phyloP scores from a whole-genome alignment of 30 jellyfish, hydroid and myxozoan species.

The Aurelia aurita complex sp. Pacific region DNA sequence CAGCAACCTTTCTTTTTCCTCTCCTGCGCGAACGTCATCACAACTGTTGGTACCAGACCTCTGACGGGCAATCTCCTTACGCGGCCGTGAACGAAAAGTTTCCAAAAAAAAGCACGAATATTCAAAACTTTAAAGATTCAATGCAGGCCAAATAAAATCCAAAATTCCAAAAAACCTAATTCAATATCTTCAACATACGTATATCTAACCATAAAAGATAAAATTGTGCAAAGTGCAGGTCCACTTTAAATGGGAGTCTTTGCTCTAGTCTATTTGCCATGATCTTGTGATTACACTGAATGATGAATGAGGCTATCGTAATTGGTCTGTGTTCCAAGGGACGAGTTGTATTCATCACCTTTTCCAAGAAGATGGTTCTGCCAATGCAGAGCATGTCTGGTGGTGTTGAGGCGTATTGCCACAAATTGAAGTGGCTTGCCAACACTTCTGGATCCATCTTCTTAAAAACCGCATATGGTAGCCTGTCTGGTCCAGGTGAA shows the following conservation, averaged over 20 bases:
- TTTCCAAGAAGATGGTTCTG: too few species aligned
- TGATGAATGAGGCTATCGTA: too few species aligned
- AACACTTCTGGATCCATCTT: too few species aligned
- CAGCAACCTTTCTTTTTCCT: conserved; percentile 4
- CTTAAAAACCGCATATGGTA: too few species aligned
- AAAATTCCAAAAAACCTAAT: conserved; percentile 10
- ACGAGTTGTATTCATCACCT: too few species aligned
- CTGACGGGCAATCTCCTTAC: conserved; percentile 31
- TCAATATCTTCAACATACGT: conserved; percentile 13
- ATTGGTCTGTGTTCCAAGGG: too few species aligned
- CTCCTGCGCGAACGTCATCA: conserved; percentile 44
- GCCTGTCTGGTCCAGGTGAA: too few species aligned
- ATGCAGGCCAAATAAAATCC: conserved; percentile 22
- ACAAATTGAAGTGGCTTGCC: too few species aligned
- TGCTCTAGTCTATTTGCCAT: too few species aligned
- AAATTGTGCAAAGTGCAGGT: conserved; percentile 40
- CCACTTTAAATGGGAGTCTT: conserved; percentile 42
- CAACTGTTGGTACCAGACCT: conserved; percentile 40
- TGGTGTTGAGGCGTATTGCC: too few species aligned
- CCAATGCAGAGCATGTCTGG: too few species aligned
- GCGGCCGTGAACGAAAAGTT: conserved; percentile 39
- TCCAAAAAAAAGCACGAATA: conserved; percentile 42
- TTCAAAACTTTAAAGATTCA: conserved; percentile 20
- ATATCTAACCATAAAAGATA: conserved; percentile 24
- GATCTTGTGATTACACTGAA: too few species aligned